A percentile compares a stretch with the other conserved stretches of the same genome.
phyloP scores from a whole-genome alignment of 2,797 vertebrate genomes.

The Rhinella marina region DNA sequence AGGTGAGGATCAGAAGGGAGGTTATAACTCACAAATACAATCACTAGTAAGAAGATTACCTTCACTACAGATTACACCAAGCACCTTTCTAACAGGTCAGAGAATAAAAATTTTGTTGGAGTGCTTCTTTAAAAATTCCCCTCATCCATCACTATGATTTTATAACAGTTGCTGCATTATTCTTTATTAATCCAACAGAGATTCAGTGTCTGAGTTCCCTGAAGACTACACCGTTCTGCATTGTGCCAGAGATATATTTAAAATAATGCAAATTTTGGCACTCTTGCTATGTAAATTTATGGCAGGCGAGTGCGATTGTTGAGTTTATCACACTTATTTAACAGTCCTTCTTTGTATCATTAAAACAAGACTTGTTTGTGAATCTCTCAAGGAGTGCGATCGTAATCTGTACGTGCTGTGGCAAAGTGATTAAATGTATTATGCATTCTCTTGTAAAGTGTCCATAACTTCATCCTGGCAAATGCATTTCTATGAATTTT shows the following conservation, averaged over 20 bases:
- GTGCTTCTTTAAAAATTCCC: too few species aligned
- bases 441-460: conserved; percentile 9
- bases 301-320: background rate
- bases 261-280: background rate
- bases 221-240: background rate
- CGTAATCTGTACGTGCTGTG: background rate
- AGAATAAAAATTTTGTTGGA: too few species aligned
- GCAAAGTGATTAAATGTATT: conserved; percentile 33
- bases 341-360: conserved; percentile 13
- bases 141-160: too few species aligned
- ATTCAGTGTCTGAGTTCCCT: background rate
- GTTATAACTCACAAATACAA: too few species aligned
- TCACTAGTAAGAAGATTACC: too few species aligned
- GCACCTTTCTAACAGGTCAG: too few species aligned
- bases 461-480: conserved; percentile 7
- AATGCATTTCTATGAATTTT: conserved; percentile 37
- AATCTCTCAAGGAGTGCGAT: background rate
- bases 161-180: background rate
- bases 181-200: background rate
- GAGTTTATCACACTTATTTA: background rate
- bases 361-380: background rate
- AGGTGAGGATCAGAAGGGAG: too few species aligned
- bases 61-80: too few species aligned
- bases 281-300: conserved; percentile 23
- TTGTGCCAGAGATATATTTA: background rate